Base-by-base conservation (phyloP, 2,888 invertebrate genomes). In the Eristalis pertinax region DNA sequence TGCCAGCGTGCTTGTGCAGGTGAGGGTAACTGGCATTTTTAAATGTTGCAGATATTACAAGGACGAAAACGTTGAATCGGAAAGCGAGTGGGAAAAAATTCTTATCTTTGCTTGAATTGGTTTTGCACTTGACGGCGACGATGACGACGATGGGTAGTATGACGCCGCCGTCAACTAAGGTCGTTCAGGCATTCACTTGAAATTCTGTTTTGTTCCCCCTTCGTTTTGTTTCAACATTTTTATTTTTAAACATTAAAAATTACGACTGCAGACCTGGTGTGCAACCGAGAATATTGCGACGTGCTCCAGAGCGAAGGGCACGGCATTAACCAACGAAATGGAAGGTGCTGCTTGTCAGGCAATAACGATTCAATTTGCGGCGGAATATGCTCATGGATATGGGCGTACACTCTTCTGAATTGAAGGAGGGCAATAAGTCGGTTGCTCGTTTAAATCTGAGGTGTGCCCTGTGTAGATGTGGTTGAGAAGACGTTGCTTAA, bases 41-140 rank as follows among this genome's bases (percentile, higher is more conserved):
- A 86, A 86, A 74, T 82, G 83, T 78, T 86, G 83, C 86, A 75
- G 75, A 86, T 78, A 83, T 75, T 70, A 85, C 68, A 56, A 63
- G 56, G 70, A 56, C 81, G 72, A 32, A 13, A 60, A 26, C 26
- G 26, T 15, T 62, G 65, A 70, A 70, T 76, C 58, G 56, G 26
- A 72, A 72, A 56, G 68, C 63, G 38, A 50, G 72, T 62, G 58
- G 70, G 65, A 26, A 4, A 70, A 29, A 58, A 64, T 62, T 82
- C 82, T 74, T 85, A 82, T 85, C 69, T 74, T 64, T 73, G 77
- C 69, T 56, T 41, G 85, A 73, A 77, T 73, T 77, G 73, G 62
- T 85, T 74, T 82, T 77, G 58, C 58, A 76, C 72, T 77, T 81
- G 82, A 77, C 77, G 32, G 63, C 58, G 58, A 41, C 29, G 65